Evolutionary conservation across 2,797 vertebrate species (phyloP).

Genomic region (Taenioides sp.): DNA sequence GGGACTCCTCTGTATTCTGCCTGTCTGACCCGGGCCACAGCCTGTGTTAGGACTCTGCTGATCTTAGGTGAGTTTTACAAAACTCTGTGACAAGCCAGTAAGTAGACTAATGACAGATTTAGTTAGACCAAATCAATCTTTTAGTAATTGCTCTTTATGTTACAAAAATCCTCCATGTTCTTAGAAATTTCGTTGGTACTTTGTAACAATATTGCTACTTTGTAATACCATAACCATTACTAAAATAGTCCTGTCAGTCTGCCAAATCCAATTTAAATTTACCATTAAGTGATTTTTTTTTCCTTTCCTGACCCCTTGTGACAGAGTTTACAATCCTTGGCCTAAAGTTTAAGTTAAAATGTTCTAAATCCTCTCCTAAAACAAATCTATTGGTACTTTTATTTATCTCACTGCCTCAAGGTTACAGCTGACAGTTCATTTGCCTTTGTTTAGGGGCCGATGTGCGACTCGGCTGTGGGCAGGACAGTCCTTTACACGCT

Average conservation of each 20-base stretch:
- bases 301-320: not conserved
- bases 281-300: not conserved
- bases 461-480: slow-evolving; percentile 75
- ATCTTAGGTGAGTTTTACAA: slow-evolving; percentile 78
- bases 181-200: not conserved
- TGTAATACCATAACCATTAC: not conserved
- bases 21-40: slow-evolving; percentile 74
- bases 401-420: not conserved
- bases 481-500: slow-evolving; percentile 86
- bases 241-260: not conserved
- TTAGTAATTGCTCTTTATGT: no score
- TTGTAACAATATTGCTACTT: not conserved
- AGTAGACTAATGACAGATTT: no score
- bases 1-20: slow-evolving; percentile 88
- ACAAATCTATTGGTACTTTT: not conserved
- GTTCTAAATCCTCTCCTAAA: not conserved
- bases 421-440: not conserved
- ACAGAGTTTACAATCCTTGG: not conserved
- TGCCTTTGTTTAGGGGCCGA: slow-evolving; percentile 77
- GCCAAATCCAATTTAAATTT: not conserved
- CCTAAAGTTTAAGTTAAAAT: not conserved
- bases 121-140: no score
- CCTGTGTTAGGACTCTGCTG: slow-evolving; percentile 84
- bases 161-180: not conserved
- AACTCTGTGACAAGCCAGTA: not conserved